These are phyloP conservation scores for Noctua comes DNA, from an alignment of 2,888 invertebrate species.

Conservation along the genomic window DNA sequence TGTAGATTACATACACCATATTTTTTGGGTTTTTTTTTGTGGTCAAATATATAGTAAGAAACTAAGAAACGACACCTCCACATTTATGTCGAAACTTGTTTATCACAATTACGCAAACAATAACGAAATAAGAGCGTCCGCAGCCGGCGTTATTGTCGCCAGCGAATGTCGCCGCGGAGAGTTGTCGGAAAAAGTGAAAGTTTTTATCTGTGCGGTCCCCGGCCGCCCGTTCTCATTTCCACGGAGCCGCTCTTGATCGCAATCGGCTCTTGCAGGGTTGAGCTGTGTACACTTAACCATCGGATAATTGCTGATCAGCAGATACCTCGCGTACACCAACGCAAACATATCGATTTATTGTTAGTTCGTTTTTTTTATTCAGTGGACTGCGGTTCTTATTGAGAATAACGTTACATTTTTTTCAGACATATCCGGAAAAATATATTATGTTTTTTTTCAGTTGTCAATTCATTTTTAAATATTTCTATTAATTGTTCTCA, in stretches of 20 bases:
- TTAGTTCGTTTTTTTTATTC: conserved; percentile 40
- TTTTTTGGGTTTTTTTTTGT: conserved; percentile 50
- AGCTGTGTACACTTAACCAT: conserved; percentile 70
- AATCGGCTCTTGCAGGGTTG: conserved; percentile 81
- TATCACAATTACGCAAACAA: conserved; percentile 83
- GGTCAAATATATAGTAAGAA: conserved; percentile 58
- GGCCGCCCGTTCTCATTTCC: conserved; percentile 86
- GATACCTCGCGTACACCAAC: conserved; percentile 57
- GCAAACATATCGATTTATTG: conserved; percentile 61
- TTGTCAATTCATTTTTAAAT: neutral
- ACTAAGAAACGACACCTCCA: conserved; percentile 60
- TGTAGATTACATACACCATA: conserved; percentile 23
- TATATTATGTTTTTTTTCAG: no score
- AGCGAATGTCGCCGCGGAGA: conserved; percentile 83
- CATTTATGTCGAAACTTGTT: conserved; percentile 79
- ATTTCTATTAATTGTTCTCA: neutral
- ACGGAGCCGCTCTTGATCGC: conserved; percentile 84
- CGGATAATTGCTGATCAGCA: conserved; percentile 77
- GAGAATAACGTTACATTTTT: neutral
- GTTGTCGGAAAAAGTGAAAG: conserved; percentile 88
- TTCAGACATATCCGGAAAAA: neutral
- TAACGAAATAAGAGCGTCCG: conserved; percentile 83
- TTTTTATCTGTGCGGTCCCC: conserved; percentile 87
- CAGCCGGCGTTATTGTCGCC: conserved; percentile 83
- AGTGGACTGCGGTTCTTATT: neutral